Conservation (phyloP, 2,888 invertebrate genomes). For the Palloptera scutellata region DNA sequence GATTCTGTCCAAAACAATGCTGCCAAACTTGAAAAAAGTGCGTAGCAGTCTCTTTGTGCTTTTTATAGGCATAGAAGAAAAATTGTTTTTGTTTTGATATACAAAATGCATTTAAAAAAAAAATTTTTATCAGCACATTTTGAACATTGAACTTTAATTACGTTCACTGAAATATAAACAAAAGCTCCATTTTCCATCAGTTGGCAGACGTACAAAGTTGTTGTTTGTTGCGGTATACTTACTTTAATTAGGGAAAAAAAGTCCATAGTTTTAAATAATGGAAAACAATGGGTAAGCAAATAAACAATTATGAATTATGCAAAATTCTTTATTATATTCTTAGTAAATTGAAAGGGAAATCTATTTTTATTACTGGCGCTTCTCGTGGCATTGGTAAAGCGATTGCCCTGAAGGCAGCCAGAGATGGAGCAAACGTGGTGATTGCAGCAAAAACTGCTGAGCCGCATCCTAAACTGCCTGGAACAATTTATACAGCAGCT, state of each 20-base stretch:
- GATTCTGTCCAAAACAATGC: too few relatives aligned
- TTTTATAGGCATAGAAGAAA: too few relatives aligned
- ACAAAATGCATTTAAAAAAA: too few relatives aligned
- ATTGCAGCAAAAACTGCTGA: constrained; percentile 89
- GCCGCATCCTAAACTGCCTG: constrained; percentile 71
- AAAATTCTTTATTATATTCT: neutral
- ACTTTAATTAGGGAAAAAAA: neutral
- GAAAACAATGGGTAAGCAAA: neutral
- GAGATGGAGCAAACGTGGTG: constrained; percentile 85
- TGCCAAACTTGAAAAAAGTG: too few relatives aligned
- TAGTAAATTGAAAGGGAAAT: constrained; percentile 76
- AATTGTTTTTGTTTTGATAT: too few relatives aligned
- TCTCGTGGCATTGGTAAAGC: constrained; percentile 95
- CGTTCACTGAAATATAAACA: too few relatives aligned
- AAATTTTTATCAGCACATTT: neutral
- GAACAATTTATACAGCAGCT: constrained; percentile 86
- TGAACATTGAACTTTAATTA: neutral
- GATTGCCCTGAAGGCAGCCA: constrained; percentile 89
- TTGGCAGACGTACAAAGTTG: too few relatives aligned
- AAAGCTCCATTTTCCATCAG: too few relatives aligned
- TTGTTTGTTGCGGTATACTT: neutral
- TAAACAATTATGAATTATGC: neutral
- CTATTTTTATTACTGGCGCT: constrained; percentile 94
- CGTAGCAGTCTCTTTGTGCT: too few relatives aligned
- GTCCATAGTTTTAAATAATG: neutral